Conservation (phyloP, 2,888 invertebrate species). For the Lepidochitona cinerea region DNA sequence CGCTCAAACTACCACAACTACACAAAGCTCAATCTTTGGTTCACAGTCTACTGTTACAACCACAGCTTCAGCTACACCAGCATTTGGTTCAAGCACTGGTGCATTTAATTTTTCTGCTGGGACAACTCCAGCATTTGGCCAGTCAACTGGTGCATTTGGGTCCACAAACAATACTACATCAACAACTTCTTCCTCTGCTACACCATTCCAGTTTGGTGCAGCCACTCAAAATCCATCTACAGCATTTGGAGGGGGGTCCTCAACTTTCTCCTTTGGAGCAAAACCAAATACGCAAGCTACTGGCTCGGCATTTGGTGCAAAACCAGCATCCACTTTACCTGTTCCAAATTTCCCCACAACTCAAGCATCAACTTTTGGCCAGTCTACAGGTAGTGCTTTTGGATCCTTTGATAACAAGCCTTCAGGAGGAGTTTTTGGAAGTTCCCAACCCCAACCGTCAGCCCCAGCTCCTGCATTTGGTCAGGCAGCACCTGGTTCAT, state of each 20-base stretch:
- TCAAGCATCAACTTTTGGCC: not conserved
- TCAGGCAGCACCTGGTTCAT: not conserved
- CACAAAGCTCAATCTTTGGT: not conserved
- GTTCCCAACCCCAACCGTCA: not conserved
- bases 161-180: not conserved
- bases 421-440: not conserved
- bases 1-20: not conserved
- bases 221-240: not conserved
- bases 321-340: not conserved
- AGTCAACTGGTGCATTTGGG: not conserved
- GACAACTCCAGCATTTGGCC: not conserved
- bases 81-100: not conserved
- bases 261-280: not conserved
- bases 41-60: not conserved
- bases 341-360: too few relatives aligned
- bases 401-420: not conserved
- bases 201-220: not conserved
- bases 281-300: not conserved
- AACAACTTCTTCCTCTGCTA: not conserved
- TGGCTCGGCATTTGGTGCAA: not conserved
- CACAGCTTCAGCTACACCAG: not conserved
- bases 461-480: not conserved
- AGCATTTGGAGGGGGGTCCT: not conserved
- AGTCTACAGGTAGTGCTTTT: not conserved
- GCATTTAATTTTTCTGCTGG: not conserved